Percentiles rank a stretch among this genome's conserved stretches.
Conservation (phyloP, 2,888 invertebrate genomes). For the Ennomos erosarius region DNA sequence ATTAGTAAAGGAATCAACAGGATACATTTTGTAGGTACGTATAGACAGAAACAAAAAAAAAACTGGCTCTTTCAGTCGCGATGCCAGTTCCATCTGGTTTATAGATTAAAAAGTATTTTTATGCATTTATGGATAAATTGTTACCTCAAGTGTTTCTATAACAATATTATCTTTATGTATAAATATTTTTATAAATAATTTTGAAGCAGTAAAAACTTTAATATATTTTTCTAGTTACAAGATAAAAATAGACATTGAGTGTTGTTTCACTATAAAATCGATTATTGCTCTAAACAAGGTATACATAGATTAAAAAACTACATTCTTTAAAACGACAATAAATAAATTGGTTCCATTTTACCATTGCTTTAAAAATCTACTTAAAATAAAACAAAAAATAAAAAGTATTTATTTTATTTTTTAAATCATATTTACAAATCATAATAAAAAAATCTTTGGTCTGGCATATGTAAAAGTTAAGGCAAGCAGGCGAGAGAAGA, state of each 20-base stretch:
- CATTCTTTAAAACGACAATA: conserved; percentile 42
- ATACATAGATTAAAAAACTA: conserved; percentile 55
- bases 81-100: neutral
- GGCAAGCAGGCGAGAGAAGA: conserved; percentile 61
- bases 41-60: neutral
- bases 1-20: no score
- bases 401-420: conserved; percentile 46
- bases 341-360: conserved; percentile 64
- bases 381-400: conserved; percentile 51
- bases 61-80: neutral
- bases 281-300: conserved; percentile 77
- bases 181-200: conserved; percentile 50
- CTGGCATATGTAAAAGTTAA: conserved; percentile 39
- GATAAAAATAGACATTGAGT: conserved; percentile 75
- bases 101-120: no score
- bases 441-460: conserved; percentile 60
- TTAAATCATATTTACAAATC: conserved; percentile 66
- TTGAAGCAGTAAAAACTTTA: conserved; percentile 63
- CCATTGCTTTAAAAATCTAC: conserved; percentile 41
- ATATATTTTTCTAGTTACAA: conserved; percentile 61
- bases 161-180: conserved; percentile 22
- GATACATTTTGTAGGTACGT: neutral
- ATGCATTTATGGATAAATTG: conserved; percentile 13
- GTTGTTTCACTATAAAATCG: conserved; percentile 69
- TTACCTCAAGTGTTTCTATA: conserved; percentile 16